These are phyloP conservation scores for Phragmatobia fuliginosa DNA, from an alignment of 2,888 invertebrate species.

Conservation along the genomic window DNA sequence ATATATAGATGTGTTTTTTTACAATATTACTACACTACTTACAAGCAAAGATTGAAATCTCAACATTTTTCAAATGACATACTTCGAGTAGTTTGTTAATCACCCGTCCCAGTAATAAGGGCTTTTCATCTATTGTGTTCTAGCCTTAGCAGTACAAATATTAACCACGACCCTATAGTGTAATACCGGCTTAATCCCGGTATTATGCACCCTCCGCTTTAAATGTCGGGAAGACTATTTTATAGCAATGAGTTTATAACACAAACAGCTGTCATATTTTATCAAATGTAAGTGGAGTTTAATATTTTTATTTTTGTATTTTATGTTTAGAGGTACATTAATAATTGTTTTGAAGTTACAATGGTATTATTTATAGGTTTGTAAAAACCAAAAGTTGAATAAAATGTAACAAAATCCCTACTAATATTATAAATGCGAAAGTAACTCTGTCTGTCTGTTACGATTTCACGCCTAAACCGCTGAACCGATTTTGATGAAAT, in stretches of 20 bases:
- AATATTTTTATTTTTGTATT: background rate
- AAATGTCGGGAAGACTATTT: slow-evolving; percentile 22
- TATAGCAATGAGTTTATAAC: background rate
- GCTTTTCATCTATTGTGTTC: slow-evolving; percentile 18
- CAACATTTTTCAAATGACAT: background rate
- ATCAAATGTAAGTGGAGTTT: background rate
- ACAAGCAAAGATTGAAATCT: background rate
- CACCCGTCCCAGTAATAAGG: slow-evolving; percentile 1
- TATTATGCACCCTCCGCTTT: slow-evolving; percentile 52
- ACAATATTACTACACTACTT: no score
- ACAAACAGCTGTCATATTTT: background rate
- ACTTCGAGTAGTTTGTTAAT: slow-evolving; percentile 3
- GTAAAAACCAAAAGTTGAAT: no score
- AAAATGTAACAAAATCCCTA: no score
- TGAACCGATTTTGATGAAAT: no score
- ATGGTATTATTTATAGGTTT: background rate
- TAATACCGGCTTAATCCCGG: slow-evolving; percentile 57
- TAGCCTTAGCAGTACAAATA: slow-evolving; percentile 41
- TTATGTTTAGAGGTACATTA: background rate
- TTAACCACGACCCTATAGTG: slow-evolving; percentile 37
- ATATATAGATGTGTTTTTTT: no score
- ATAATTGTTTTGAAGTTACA: background rate
- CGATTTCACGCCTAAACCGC: no score
- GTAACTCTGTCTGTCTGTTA: no score
- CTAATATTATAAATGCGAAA: no score